These are phyloP conservation scores for Emesis russula DNA, from an alignment of 2,888 invertebrate species.

Conservation along the genomic window DNA sequence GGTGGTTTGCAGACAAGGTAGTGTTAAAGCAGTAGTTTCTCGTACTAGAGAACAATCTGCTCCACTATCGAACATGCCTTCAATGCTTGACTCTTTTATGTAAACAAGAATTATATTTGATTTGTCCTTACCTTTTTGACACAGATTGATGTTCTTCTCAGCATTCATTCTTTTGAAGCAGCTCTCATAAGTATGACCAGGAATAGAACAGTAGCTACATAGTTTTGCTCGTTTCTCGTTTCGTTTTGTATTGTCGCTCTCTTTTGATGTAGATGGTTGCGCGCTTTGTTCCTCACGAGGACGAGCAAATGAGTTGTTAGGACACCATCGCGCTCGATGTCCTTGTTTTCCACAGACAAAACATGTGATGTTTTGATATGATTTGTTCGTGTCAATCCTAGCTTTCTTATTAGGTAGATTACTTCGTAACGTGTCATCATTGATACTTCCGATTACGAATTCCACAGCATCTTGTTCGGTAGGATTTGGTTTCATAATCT, in stretches of 20 bases:
- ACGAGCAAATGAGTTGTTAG: no score
- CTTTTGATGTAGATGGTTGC: no score
- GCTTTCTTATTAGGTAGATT: no score
- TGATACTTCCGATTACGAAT: slow-evolving; percentile 23
- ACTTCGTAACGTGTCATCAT: no score
- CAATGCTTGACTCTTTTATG: background rate
- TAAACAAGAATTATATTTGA: no score
- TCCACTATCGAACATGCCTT: slow-evolving; percentile 83
- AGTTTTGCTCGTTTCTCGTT: no score
- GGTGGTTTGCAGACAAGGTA: background rate
- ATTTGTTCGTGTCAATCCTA: no score
- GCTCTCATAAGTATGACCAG: slow-evolving; percentile 77
- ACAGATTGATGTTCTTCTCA: slow-evolving; percentile 69
- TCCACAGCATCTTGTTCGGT: slow-evolving; percentile 45
- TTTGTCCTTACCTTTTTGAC: background rate
- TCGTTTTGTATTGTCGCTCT: no score
- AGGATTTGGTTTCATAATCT: slow-evolving; percentile 55
- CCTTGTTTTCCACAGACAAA: no score
- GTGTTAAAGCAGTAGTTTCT: slow-evolving; percentile 19
- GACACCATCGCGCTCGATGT: no score
- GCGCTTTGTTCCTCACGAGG: no score
- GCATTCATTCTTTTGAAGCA: slow-evolving; percentile 79
- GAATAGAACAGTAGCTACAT: slow-evolving; percentile 21
- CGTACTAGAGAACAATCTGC: slow-evolving; percentile 83
- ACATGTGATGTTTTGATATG: no score